phyloP scores from a whole-genome alignment of 2,888 invertebrate genomes.

The Sussaba pulchella region DNA sequence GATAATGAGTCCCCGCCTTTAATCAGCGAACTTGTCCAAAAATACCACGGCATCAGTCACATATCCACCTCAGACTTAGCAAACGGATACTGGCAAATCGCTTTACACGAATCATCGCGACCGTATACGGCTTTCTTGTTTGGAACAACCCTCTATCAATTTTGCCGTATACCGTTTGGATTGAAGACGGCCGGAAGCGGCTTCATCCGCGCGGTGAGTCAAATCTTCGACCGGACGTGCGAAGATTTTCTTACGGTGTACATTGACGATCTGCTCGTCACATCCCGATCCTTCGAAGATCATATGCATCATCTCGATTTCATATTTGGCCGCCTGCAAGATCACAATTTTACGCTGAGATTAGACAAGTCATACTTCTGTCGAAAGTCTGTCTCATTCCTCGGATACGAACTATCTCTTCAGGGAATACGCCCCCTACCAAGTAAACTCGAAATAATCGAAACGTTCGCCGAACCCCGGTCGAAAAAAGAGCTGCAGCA shows the following conservation, averaged over 20 bases:
- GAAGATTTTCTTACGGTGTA: constrained; percentile 71
- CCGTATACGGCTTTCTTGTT: constrained; percentile 71
- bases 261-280: constrained; percentile 76
- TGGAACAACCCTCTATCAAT: constrained; percentile 71
- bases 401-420: constrained; percentile 42
- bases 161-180: constrained; percentile 71
- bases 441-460: too few species aligned
- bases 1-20: too few species aligned
- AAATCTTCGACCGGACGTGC: constrained; percentile 70
- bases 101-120: constrained; percentile 59
- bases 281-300: constrained; percentile 69
- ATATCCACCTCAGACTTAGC: constrained; percentile 65
- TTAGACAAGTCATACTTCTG: constrained; percentile 71
- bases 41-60: constrained; percentile 62
- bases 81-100: constrained; percentile 73
- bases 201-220: too few species aligned
- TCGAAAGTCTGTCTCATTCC: constrained; percentile 35
- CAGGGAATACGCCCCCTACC: too few species aligned
- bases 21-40: too few species aligned
- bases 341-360: constrained; percentile 70
- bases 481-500: too few species aligned
- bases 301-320: too few species aligned
- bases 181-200: too few species aligned
- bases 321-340: constrained; percentile 64
- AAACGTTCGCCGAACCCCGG: too few species aligned